Conservation (phyloP, 2,797 vertebrate species). For the Sarcophilus harrisii region DNA sequence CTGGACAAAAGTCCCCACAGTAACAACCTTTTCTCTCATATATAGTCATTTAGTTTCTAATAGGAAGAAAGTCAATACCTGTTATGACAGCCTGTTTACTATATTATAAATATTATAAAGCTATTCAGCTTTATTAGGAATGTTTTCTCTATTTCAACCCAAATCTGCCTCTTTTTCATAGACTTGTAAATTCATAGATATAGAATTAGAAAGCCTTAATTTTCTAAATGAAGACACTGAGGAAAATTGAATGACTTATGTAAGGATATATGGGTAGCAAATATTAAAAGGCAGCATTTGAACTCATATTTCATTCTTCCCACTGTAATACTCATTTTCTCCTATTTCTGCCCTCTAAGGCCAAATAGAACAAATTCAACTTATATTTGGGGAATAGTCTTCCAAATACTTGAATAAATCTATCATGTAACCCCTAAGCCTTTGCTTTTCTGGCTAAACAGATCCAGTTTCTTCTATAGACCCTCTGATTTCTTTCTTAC, state of each 20-base stretch:
- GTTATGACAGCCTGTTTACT: not conserved
- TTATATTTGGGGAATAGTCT: not conserved
- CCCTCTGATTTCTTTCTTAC: not conserved
- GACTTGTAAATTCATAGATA: not conserved
- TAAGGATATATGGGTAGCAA: not conserved
- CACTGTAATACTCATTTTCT: not conserved
- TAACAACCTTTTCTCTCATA: not conserved
- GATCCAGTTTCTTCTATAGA: not conserved
- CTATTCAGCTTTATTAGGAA: not conserved
- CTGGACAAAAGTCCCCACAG: not conserved
- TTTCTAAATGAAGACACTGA: not conserved
- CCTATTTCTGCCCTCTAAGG: not conserved
- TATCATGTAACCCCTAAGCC: not conserved
- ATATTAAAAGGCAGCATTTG: not conserved
- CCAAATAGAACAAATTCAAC: not conserved
- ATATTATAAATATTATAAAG: too few species aligned
- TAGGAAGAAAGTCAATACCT: not conserved
- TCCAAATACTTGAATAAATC: not conserved
- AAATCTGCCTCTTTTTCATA: not conserved
- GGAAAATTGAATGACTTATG: not conserved
- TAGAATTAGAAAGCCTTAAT: not conserved
- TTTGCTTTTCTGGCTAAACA: not conserved
- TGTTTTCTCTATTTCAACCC: not conserved
- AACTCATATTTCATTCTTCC: not conserved
- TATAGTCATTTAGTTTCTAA: not conserved